Percentiles rank a stretch among this genome's conserved stretches.
These are phyloP conservation scores for Cyclina sinensis DNA, from an alignment of 1,140 invertebrate species.

Conservation along the genomic window DNA sequence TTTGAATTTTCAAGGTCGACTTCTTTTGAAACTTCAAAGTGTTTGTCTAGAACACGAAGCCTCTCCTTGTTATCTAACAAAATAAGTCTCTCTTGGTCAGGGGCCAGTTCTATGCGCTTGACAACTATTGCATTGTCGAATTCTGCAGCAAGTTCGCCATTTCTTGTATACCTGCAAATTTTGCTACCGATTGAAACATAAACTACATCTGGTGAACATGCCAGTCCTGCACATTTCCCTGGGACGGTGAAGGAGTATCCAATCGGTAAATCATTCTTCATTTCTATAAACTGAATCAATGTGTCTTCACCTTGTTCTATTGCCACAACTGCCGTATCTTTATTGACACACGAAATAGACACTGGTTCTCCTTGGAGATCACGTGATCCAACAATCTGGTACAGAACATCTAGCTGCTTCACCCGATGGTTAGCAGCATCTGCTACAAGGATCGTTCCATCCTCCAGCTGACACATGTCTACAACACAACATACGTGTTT, in stretches of 20 bases:
- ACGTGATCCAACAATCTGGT: conserved; percentile 30
- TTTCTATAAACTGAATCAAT: conserved; percentile 19
- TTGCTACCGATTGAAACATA: conserved; percentile 15
- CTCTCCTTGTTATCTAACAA: neutral
- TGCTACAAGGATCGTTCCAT: conserved; percentile 49
- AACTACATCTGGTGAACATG: neutral
- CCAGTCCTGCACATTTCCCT: neutral
- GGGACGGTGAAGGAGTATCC: neutral
- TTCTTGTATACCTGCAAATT: neutral
- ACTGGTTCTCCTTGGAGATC: conserved; percentile 1
- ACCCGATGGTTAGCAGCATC: conserved; percentile 32
- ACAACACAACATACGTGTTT: conserved; percentile 34
- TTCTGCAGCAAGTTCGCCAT: conserved; percentile 8
- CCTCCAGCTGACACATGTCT: conserved; percentile 42
- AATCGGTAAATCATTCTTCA: neutral
- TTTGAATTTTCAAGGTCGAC: neutral
- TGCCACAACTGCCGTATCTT: conserved; percentile 16
- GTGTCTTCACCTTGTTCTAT: neutral
- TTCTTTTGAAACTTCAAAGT: neutral
- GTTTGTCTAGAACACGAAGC: conserved; percentile 4
- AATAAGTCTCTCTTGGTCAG: neutral
- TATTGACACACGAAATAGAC: neutral
- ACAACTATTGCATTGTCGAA: neutral
- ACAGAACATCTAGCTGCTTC: conserved; percentile 62
- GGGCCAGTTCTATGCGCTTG: neutral